Evolutionary conservation across 2,113 vertebrate species (phyloP), one percentile per base, ranked within the genome.

Genomic region (Riparia riparia): DNA sequence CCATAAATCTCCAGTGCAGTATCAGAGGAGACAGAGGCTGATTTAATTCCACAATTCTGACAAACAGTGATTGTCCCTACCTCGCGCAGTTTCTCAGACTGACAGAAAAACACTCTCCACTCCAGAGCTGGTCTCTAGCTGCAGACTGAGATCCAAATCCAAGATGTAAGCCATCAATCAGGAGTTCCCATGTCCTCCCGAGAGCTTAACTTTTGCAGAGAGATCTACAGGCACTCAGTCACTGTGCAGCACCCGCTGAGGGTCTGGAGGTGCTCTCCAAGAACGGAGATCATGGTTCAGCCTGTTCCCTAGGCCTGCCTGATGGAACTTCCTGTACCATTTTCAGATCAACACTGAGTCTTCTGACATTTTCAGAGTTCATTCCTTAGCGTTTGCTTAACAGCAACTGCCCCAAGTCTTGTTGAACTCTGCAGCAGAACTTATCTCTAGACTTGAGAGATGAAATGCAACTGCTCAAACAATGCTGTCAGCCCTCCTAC

Each of bases 351-450:
- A 50, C 80, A 61, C 39, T 8, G 57, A 85, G n/a, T 17, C 42
- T 82, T 68, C 69, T 87, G 82, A 76, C 61, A 82, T 94, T 91
- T 79, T 34, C 77, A 81, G 77, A 84, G 65, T 17, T 86, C 64
- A 49, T 50, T 84, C 64, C 71, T 87, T 84, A 77, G 47, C 1
- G 7, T 70, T 77, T 77, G 63, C 68, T 74, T 11, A 91, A 78
- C 20, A 64, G 64, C 56, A 63, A 64, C 34, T 45, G 39, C 53
- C 70, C 69, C n/a, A 85, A 84, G 51, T n/a, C 49, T 42, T 51
- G 53, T 14, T 76, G 74, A 89, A 82, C 44, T 13, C 7, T 32
- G 34, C 3, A 53, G 53, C 49, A 74, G 22, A 93, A 68, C 70
- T 93, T 85, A 50, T 76, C 80, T 76, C 17, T 8, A 49, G 57